Base-by-base conservation (phyloP, 2,797 vertebrate species). In the Xiphophorus birchmanni region DNA sequence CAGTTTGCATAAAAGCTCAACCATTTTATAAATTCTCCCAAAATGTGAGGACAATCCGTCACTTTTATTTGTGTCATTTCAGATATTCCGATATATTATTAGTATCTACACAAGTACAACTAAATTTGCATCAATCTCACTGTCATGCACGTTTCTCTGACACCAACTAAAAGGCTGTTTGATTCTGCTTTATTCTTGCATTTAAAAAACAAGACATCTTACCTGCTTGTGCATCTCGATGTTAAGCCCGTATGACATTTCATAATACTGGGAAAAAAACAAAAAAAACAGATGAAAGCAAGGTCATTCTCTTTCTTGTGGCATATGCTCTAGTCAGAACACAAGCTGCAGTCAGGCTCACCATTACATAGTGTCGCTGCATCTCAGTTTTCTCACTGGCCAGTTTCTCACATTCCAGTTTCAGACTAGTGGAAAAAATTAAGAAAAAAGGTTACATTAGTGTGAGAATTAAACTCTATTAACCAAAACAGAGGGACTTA, bases 151-250 rank as follows among this genome's bases (percentile, higher is more conserved):
- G 44, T 37, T 60, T 48, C 2, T 73, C 45, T 73, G 1, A 26
- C 50, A n/a, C 23, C 40, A 76, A 29, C n/a, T 21, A 32, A 45
- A 42, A 29, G 40, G n/a, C n/a, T 29, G n/a, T 45, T 69, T 67
- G 29, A 35, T 74, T 52, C 32, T 3, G 11, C 73, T 79, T 80
- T 35, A 80, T 74, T 69, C 72, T 1, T 10, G 73, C 79, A 65
- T 60, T 37, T 2, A 58, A 42, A 76, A 56, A 23, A 72, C 84
- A 83, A 78, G 0, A 9, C 54, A 77, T 87, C 92, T 91, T 97
- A 99, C 97, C 97, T 99, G 98, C 87, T 99, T 99, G 93, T 99
- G 97, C 97, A 99, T 99, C 95, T 99, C 97, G 91, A 99, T 99
- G 96, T 99, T 99, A 95, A 99, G 96, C 75, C 98, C 98, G 82